Base-by-base conservation (phyloP, 2,888 invertebrate species). In the Cyrtodaria siliqua region DNA sequence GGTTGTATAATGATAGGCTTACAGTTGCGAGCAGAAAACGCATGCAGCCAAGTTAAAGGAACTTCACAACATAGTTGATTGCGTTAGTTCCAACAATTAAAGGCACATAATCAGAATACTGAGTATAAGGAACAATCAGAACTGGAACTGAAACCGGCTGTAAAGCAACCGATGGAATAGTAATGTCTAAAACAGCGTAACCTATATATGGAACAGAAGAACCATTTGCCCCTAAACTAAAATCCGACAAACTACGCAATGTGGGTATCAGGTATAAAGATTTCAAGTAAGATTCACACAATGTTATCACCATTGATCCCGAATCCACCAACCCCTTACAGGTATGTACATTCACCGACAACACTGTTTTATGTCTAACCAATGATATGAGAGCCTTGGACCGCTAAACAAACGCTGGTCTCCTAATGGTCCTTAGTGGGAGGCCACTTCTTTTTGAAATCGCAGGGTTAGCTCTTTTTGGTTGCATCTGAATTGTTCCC, bases 241-340 rank as follows among this genome's bases (percentile, higher is more conserved):
- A 52, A 52, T 52, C 52, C 2, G 52, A 20, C 14, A 52, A 24
- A 23, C 24, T 52, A 9, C 23, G 2, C 4, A 52, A 3, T 23
- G 2, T 6, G 8, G 52, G 24, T 24, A 20, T 52, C 16, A 23
- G 52, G 14, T 56, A n/a, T 16, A 69, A 20, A 18, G 16, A 24
- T 12, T 55, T 47, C 12, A 52, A 60, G 42, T 23, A 38, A 8
- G 23, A 3, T 8, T 42, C 26, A 20, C 42, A 38, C 4, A 68
- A 14, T 1, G 60, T 60, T 1, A 59, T 27, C 20, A 68, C 18
- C 67, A 60, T 68, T 1, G 60, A 68, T 20, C 53, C 59, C n/a
- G 27, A 52, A 42, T 68, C 60, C 27, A 60, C 33, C 2, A 57
- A 38, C n/a, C 47, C 52, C 4, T 24, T 50, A 33, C n/a, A 24